Conservation (phyloP, 2,113 vertebrate genomes). For the Neoarius graeffei region DNA sequence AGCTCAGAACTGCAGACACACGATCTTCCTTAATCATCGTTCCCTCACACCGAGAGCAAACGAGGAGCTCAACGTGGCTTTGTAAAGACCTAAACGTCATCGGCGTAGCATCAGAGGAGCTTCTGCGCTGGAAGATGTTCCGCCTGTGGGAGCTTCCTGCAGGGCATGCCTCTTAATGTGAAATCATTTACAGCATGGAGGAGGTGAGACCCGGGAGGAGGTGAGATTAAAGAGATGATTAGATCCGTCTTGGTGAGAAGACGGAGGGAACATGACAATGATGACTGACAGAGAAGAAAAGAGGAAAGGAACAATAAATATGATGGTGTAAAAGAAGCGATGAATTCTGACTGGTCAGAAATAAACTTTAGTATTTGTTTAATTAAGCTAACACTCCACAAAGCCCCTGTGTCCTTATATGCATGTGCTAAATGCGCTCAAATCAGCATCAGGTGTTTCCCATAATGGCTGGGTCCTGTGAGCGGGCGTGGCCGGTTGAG, state of each 20-base stretch:
- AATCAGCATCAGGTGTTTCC: too few species aligned
- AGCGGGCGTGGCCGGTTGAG: too few species aligned
- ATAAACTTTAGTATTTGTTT: not conserved
- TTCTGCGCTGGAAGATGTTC: conserved; percentile 59
- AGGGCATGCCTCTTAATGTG: conserved; percentile 56
- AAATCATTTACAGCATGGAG: conserved; percentile 46
- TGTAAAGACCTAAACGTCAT: conserved; percentile 32
- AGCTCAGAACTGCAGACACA: conserved; percentile 58
- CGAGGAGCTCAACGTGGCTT: conserved; percentile 32
- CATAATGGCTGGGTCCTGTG: too few species aligned
- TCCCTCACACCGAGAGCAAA: conserved; percentile 51
- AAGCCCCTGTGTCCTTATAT: too few species aligned
- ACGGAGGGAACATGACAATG: not conserved
- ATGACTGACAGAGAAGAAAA: not conserved
- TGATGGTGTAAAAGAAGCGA: not conserved
- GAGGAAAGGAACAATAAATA: conserved; percentile 30
- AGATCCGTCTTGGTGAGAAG: conserved; percentile 29
- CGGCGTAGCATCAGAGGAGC: conserved; percentile 55
- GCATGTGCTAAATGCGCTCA: too few species aligned
- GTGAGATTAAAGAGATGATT: conserved; percentile 49
- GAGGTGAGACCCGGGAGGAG: conserved; percentile 30
- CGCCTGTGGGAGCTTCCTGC: conserved; percentile 54
- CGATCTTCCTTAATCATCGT: conserved; percentile 64
- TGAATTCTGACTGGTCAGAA: too few species aligned
- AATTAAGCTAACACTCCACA: not conserved